Evolutionary conservation across 2,888 invertebrate species (phyloP).

Genomic region (Oscheius sp.): DNA sequence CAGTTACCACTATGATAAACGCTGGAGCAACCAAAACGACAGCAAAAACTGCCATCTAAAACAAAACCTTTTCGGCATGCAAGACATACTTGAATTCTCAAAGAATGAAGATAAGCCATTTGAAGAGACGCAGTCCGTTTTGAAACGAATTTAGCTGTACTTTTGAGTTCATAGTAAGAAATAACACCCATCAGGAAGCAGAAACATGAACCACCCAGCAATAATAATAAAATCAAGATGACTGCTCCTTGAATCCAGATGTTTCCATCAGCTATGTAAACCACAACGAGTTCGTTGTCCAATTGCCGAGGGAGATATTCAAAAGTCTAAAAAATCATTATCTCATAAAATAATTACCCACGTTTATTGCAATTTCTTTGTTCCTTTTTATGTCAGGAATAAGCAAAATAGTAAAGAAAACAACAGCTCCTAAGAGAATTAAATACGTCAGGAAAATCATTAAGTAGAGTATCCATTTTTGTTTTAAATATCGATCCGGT

Average conservation of each 20-base stretch:
- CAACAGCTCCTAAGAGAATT: not conserved
- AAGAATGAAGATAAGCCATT: slow-evolving; percentile 8
- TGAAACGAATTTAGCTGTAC: not conserved
- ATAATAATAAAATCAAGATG: not conserved
- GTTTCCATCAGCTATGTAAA: not conserved
- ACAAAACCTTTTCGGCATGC: not conserved
- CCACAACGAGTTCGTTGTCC: not conserved
- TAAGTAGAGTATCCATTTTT: not conserved
- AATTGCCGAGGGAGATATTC: not conserved
- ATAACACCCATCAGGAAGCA: not conserved
- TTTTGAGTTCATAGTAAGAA: slow-evolving; percentile 10
- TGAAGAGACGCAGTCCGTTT: not conserved
- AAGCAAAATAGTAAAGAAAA: not conserved
- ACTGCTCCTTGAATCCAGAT: not conserved
- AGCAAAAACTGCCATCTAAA: slow-evolving; percentile 1
- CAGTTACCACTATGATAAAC: not conserved
- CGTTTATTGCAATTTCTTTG: slow-evolving; percentile 1
- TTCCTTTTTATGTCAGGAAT: not conserved
- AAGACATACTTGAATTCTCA: slow-evolving; percentile 2
- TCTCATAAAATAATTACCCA: too few relatives aligned
- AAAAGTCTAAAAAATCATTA: slow-evolving; percentile 9
- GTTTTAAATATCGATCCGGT: not conserved
- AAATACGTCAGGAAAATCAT: not conserved
- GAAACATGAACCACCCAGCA: not conserved
- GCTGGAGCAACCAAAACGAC: not conserved